A percentile compares a stretch with the other conserved stretches of the same genome.
Evolutionary conservation across 2,113 vertebrate genomes (phyloP).

Genomic region (Dicrurus megarhynchus): DNA sequence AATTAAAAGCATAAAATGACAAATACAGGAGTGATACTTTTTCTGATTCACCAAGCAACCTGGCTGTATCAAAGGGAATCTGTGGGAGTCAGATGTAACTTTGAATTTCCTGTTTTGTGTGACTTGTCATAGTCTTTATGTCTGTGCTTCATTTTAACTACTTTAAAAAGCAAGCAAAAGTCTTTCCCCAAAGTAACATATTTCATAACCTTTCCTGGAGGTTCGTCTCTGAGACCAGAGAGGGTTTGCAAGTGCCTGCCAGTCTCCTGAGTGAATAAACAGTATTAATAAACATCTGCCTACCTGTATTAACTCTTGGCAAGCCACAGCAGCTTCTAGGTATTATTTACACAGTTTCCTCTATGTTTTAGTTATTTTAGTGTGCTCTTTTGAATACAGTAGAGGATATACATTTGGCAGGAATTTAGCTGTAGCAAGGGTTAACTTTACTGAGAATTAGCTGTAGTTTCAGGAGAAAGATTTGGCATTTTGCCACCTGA

Average conservation of each 20-base stretch:
- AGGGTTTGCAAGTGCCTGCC: not conserved
- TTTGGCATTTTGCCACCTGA: not conserved
- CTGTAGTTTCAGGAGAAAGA: not conserved
- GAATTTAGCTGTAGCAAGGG: not conserved
- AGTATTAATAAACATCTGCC: not conserved
- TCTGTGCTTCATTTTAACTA: slow-evolving; percentile 48
- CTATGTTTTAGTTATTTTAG: not conserved
- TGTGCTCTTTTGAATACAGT: not conserved
- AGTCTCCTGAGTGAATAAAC: not conserved
- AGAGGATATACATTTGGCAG: not conserved
- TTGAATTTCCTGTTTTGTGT: slow-evolving; percentile 63
- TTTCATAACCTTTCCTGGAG: not conserved
- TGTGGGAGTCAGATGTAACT: slow-evolving; percentile 27
- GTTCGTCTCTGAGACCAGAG: not conserved
- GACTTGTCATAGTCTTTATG: slow-evolving; percentile 37
- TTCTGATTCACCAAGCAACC: not conserved
- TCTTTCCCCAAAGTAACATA: not conserved
- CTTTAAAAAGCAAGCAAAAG: slow-evolving; percentile 30
- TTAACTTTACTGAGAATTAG: not conserved
- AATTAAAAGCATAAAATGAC: not conserved
- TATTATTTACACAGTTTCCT: not conserved
- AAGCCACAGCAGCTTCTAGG: not conserved
- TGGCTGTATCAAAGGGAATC: not conserved
- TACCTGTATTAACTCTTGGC: not conserved
- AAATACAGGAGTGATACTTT: not conserved